Evolutionary conservation across 2,797 vertebrate genomes (phyloP).

Genomic region (Margarornis squamiger): DNA sequence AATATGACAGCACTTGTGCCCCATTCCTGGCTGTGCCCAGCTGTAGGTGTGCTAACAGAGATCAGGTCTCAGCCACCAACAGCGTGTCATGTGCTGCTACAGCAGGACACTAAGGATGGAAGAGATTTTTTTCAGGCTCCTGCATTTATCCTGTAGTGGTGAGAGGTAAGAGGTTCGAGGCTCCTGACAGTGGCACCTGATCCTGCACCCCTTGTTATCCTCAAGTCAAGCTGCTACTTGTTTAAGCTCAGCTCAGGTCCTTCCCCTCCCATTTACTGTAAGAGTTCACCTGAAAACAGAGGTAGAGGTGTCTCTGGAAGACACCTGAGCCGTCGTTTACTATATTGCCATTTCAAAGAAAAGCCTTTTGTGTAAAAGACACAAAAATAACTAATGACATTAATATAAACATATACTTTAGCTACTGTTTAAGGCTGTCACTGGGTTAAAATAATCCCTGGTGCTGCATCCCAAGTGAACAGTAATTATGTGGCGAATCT

Average conservation of each 20-base stretch:
- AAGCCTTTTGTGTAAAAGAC: conserved; percentile 22
- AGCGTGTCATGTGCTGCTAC: rapidly evolving
- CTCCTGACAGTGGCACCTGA: not conserved
- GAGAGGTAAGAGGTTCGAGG: not conserved
- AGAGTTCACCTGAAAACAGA: not conserved
- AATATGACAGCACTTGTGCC: not conserved
- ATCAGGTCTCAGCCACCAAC: not conserved
- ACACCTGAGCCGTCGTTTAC: conserved; percentile 13
- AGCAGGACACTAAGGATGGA: not conserved
- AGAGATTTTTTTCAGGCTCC: not conserved
- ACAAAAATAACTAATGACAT: conserved; percentile 31
- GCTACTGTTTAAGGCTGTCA: conserved; percentile 46
- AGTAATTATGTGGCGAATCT: conserved; percentile 45
- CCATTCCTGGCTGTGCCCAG: not conserved
- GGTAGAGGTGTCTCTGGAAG: not conserved
- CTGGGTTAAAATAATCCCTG: not conserved
- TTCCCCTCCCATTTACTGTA: not conserved
- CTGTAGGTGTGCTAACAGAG: not conserved
- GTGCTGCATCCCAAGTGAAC: conserved; percentile 26
- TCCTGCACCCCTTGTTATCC: not conserved
- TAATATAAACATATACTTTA: conserved; percentile 44
- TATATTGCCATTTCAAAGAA: not conserved
- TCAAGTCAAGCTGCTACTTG: not conserved
- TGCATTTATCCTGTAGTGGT: not conserved
- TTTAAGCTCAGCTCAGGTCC: not conserved